Evolutionary conservation across 1,140 invertebrate species (phyloP).

Genomic region (Drosophila carrolli): DNA sequence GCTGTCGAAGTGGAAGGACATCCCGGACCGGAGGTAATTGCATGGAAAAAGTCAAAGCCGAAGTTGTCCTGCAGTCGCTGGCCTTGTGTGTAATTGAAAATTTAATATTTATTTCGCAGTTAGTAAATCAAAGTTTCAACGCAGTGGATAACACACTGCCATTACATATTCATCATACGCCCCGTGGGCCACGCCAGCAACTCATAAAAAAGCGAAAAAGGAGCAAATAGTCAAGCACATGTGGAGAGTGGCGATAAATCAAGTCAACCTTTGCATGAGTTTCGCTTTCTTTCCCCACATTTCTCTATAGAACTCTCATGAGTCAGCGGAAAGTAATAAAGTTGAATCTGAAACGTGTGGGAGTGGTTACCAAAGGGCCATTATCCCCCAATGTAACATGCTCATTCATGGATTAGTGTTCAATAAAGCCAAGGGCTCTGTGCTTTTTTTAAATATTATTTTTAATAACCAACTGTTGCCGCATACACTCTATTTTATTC

Average conservation of each 20-base stretch:
- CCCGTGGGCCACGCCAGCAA: conserved; percentile 26
- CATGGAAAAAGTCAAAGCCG: conserved; percentile 75
- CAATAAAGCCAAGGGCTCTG: conserved; percentile 51
- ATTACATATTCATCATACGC: conserved; percentile 81
- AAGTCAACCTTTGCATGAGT: conserved; percentile 80
- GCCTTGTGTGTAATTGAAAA: conserved; percentile 72
- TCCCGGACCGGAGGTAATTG: conserved; percentile 64
- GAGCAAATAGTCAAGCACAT: conserved; percentile 35
- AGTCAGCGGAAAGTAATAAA: conserved; percentile 81
- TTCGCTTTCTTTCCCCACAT: conserved; percentile 48
- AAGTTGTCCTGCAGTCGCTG: conserved; percentile 26
- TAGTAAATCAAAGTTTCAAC: conserved; percentile 80
- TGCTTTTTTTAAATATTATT: not conserved
- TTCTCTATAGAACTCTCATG: conserved; percentile 26
- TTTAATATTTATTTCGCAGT: conserved; percentile 83
- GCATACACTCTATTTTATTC: not conserved
- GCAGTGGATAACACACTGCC: conserved; percentile 68
- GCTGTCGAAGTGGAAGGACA: conserved; percentile 54
- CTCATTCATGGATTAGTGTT: conserved; percentile 76
- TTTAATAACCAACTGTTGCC: conserved; percentile 46
- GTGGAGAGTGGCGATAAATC: conserved; percentile 71
- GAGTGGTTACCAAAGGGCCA: conserved; percentile 24
- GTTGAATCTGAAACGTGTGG: conserved; percentile 25
- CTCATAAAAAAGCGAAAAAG: conserved; percentile 36
- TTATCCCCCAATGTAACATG: conserved; percentile 55